Conservation (phyloP, 2,797 vertebrate genomes). For the Pangasius krempfi region DNA sequence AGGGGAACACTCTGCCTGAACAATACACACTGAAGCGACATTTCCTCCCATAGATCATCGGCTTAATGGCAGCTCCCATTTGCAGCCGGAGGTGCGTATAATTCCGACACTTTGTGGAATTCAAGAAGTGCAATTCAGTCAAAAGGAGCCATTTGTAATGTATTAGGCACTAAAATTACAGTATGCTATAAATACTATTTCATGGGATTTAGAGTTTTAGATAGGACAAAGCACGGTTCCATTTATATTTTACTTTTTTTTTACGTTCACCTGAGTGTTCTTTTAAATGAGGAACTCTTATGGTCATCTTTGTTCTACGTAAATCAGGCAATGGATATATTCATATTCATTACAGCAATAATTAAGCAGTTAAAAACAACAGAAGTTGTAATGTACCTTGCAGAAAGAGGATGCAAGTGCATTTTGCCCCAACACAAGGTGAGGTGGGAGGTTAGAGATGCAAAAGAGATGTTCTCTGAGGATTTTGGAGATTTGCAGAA, state of each 20-base stretch:
- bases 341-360: background rate
- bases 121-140: conserved; percentile 13
- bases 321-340: background rate
- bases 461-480: background rate
- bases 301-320: background rate
- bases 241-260: background rate
- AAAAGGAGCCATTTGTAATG: conserved; percentile 9
- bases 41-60: conserved; percentile 48
- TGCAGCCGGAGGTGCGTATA: conserved; percentile 27
- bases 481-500: background rate
- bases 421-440: background rate
- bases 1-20: conserved; percentile 49
- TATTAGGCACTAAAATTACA: background rate
- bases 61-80: conserved; percentile 39
- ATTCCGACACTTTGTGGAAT: conserved; percentile 21
- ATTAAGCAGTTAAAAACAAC: background rate
- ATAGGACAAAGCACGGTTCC: background rate
- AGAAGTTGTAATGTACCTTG: background rate
- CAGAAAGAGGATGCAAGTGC: background rate
- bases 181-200: conserved; percentile 3
- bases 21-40: conserved; percentile 40
- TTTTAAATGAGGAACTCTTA: background rate
- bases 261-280: background rate
- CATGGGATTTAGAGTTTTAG: background rate
- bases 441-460: background rate